phyloP scores from a whole-genome alignment of 2,888 invertebrate genomes.

The Phasia obesa region DNA sequence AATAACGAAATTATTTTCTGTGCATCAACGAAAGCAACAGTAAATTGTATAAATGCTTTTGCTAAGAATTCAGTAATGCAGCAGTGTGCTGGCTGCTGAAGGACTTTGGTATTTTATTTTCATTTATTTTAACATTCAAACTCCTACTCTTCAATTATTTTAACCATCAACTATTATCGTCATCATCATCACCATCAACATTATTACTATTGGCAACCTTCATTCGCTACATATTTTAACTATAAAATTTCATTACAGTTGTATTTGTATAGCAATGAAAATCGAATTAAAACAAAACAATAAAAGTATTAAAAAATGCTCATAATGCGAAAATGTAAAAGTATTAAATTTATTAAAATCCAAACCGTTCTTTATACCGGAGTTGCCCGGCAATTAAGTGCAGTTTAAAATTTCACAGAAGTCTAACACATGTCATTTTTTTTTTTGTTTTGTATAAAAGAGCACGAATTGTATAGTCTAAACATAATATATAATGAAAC shows the following conservation, averaged over 20 bases:
- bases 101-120: not conserved
- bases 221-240: slow-evolving; percentile 35
- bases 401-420: no score
- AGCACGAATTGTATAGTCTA: no score
- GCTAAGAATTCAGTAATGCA: not conserved
- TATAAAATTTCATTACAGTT: slow-evolving; percentile 50
- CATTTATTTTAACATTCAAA: slow-evolving; percentile 2
- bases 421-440: no score
- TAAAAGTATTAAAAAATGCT: not conserved
- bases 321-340: not conserved
- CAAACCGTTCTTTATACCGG: no score
- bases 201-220: not conserved
- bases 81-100: not conserved
- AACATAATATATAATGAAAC: no score
- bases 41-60: slow-evolving; percentile 50
- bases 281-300: not conserved
- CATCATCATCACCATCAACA: not conserved
- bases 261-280: slow-evolving; percentile 17
- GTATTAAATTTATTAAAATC: not conserved
- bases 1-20: slow-evolving; percentile 42
- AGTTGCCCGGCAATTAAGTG: no score
- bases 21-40: not conserved
- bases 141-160: slow-evolving; percentile 9
- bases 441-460: no score
- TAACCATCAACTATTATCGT: not conserved